Base-by-base conservation (phyloP, 2,888 invertebrate genomes). In the Lymantria monacha region DNA sequence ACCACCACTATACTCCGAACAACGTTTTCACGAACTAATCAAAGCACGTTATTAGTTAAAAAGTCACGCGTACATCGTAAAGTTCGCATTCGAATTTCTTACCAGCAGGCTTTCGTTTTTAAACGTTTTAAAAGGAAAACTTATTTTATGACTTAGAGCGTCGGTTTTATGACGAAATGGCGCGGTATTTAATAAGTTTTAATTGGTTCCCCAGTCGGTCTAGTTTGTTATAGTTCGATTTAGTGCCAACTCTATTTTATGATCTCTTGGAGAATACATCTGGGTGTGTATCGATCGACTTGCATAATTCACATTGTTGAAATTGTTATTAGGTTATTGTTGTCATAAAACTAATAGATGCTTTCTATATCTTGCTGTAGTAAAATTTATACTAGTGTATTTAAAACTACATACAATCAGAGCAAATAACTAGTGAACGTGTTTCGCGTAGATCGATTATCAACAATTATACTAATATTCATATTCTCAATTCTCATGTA, bases 181-280 rank as follows among this genome's bases (percentile, higher is more conserved):
- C 66, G 63, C 51, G 61, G 82, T 81, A 76, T 86, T 86, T 86
- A 87, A 83, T 85, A 83, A 83, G 80, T 85, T 87, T 87, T 87
- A 83, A 87, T 86, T 85, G 77, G 74, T 71, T 72, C 74, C 72
- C 60, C 58, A 63, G 70, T 63, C 62, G 59, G 57, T 53, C 60
- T 72, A 67, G 62, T 63, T 66, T 66, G 68, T 65, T 69, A 71
- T 61, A 45, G 55, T 66, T 60, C 62, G 57, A 62, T 62, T 61
- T 62, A 66, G 42, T 57, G 37, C 48, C 15, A 38, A 53, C 51
- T 59, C 49, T 53, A 43, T 51, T 59, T 53, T 55, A 46, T 41
- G 38, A 30, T 15, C 41, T 36, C 38, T 46, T 22, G 46, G 46
- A 36, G 48, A 42, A 46, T 42, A 22, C 31, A 42, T 48, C 36